Base-by-base conservation (phyloP, 2,888 invertebrate species). In the Pyrgus malvae region DNA sequence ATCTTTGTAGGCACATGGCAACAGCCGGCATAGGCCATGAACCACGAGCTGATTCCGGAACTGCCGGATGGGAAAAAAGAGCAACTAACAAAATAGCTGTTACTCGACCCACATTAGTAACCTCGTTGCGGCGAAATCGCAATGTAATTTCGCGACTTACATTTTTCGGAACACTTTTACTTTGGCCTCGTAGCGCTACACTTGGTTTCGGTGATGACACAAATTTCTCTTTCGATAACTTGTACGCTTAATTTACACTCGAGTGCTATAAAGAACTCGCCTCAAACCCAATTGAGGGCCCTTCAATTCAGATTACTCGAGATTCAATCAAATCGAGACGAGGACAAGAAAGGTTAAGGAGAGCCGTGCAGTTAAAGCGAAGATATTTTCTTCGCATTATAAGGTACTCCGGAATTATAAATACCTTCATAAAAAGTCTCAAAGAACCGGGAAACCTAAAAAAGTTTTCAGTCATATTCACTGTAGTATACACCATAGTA, bases 161-260 rank as follows among this genome's bases (percentile, higher is more conserved):
- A 83, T 76, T 86, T 85, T 88, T 88, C 78, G 87, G 86, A 89
- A 87, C 89, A 89, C 89, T 89, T 89, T 90, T 90, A 90, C 89
- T 90, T 85, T 68, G 82, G 72, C 82, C 78, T 72, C 73, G 72
- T 21, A 33, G 40, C 45, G 78, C 76, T 65, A 64, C 61, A 57
- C 60, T 37, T 55, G 64, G 67, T 79, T 82, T 80, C 75, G 76
- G 72, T 77, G 80, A 83, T 84, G 89, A 79, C 88, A 87, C 83
- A 69, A 88, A 89, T 90, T 90, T 90, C 89, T 88, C 89, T 89
- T 88, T 88, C 88, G 79, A 85, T 74, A 62, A 54, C 40, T 41
- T 41, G 54, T 46, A 48, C 17, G 46, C 33, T 48, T 19, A 33
- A 25, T 37, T 45, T 38, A 16, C 12, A 53, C 21, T 23, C 19